Percentiles rank a stretch among this genome's conserved stretches.
Conservation (phyloP, 1,140 invertebrate genomes). For the Calycopis cecrops region DNA sequence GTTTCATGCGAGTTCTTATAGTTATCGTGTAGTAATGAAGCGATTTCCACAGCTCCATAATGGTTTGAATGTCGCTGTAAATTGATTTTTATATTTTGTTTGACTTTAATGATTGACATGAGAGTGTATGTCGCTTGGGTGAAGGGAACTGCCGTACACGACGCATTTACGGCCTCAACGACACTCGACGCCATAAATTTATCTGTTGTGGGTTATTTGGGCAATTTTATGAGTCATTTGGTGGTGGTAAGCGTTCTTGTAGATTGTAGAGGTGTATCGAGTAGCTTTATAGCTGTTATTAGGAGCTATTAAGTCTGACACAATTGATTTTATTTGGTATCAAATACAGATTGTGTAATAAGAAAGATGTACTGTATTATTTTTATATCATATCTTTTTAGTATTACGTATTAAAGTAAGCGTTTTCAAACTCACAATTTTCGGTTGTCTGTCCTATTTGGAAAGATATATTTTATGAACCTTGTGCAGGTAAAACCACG, state of each 20-base stretch:
- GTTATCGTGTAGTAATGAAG: constrained; percentile 65
- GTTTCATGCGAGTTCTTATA: constrained; percentile 40
- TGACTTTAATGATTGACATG: constrained; percentile 74
- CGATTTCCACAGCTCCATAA: constrained; percentile 56
- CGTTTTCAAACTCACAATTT: too few relatives aligned
- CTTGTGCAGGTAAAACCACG: too few relatives aligned
- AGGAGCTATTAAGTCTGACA: background rate
- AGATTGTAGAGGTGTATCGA: constrained; percentile 39
- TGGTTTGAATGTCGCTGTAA: constrained; percentile 52
- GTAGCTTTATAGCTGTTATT: constrained; percentile 30
- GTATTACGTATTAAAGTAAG: too few relatives aligned
- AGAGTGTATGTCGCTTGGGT: constrained; percentile 36
- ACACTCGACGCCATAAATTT: constrained; percentile 55
- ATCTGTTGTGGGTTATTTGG: constrained; percentile 64
- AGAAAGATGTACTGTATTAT: too few relatives aligned
- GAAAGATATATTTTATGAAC: too few relatives aligned
- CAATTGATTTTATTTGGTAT: constrained; percentile 7
- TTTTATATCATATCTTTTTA: too few relatives aligned
- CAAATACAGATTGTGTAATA: too few relatives aligned
- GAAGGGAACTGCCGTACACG: constrained; percentile 35
- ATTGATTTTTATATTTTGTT: constrained; percentile 76
- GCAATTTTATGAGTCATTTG: constrained; percentile 70
- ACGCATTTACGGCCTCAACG: constrained; percentile 54
- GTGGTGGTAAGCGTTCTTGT: constrained; percentile 50
- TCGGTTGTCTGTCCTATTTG: too few relatives aligned